A percentile compares a stretch with the other conserved stretches of the same genome.
phyloP scores from a whole-genome alignment of 2,113 vertebrate species.

The Indri indri region DNA sequence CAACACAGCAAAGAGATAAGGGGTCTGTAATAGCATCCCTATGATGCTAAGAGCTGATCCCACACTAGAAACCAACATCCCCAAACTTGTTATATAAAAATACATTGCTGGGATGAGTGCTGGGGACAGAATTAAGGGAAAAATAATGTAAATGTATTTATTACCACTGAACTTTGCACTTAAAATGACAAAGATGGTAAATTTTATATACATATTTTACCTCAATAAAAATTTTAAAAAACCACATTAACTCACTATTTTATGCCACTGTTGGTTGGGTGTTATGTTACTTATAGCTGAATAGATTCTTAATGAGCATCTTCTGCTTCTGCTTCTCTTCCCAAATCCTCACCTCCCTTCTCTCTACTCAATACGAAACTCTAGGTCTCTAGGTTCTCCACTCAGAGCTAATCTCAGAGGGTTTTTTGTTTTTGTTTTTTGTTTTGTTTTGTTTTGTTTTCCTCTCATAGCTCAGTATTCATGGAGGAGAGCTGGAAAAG shows the following conservation, averaged over 20 bases:
- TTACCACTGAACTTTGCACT: too few species aligned
- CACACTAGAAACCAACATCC: not conserved
- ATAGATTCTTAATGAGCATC: not conserved
- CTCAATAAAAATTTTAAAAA: too few species aligned
- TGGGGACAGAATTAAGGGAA: too few species aligned
- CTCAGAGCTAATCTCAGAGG: not conserved
- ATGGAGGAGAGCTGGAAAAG: not conserved
- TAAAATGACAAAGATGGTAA: too few species aligned
- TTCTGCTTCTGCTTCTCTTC: not conserved
- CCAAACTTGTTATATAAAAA: not conserved
- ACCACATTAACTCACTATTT: not conserved
- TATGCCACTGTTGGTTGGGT: not conserved
- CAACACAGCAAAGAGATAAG: not conserved
- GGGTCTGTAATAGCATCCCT: fast-evolving
- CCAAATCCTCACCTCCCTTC: not conserved
- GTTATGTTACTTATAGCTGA: fast-evolving
- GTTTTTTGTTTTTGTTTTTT: too few species aligned
- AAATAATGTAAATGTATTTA: too few species aligned
- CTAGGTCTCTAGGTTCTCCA: fast-evolving
- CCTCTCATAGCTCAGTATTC: not conserved
- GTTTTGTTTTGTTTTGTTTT: not conserved
- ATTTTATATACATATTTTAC: not conserved
- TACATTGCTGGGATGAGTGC: not conserved
- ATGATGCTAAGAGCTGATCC: not conserved
- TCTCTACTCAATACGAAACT: not conserved